phyloP scores from a whole-genome alignment of 1,140 invertebrate genomes.

The Elysia chlorotica region DNA sequence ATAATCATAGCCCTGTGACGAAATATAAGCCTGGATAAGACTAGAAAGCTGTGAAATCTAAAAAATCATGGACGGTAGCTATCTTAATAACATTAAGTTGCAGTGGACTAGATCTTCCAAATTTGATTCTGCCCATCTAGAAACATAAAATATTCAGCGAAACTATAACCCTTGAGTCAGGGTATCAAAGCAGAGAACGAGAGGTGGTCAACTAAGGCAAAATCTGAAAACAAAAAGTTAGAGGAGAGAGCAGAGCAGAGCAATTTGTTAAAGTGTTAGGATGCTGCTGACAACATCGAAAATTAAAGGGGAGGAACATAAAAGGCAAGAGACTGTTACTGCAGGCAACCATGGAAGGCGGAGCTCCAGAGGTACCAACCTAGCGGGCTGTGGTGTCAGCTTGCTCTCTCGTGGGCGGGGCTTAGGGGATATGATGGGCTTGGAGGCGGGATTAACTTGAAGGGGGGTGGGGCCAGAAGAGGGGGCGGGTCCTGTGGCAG shows the following conservation, averaged over 20 bases:
- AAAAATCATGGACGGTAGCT: no score
- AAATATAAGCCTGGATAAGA: no score
- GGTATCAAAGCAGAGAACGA: no score
- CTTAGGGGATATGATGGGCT: constrained; percentile 10
- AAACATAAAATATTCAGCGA: no score
- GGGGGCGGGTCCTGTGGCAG: no score
- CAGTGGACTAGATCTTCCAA: background rate
- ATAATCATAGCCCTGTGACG: no score
- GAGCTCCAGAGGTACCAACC: background rate
- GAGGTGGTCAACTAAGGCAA: no score
- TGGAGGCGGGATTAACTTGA: background rate
- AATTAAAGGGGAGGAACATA: background rate
- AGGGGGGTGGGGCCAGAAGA: constrained; percentile 1
- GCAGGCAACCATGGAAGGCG: background rate
- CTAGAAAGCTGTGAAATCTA: no score
- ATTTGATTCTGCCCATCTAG: background rate
- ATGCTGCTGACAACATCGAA: background rate
- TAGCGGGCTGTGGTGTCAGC: constrained; percentile 4
- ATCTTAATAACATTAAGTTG: no score
- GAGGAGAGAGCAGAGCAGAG: background rate
- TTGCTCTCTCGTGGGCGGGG: background rate
- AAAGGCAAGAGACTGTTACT: background rate
- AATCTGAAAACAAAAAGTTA: no score
- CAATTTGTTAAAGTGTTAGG: background rate
- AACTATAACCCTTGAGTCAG: no score